Percentiles rank a stretch among this genome's conserved stretches.
Conservation (phyloP, 2,888 invertebrate genomes). For the Pterostichus madidus region DNA sequence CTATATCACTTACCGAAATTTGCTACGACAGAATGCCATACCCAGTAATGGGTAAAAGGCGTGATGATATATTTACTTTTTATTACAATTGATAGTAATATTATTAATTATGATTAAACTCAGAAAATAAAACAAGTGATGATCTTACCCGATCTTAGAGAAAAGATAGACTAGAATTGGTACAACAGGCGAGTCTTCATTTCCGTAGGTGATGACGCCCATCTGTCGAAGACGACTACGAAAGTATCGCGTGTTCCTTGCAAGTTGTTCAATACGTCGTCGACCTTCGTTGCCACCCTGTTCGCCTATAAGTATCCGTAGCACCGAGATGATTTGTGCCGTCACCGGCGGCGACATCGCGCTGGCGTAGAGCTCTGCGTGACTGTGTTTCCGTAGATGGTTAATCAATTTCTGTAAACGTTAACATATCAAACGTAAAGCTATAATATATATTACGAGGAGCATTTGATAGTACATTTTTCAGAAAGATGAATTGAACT, state of each 20-base stretch:
- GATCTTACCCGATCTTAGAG: conserved; percentile 92
- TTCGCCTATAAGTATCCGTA: conserved; percentile 91
- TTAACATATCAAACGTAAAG: background rate
- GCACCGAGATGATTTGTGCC: conserved; percentile 93
- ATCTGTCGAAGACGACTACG: conserved; percentile 88
- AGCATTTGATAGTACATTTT: no score
- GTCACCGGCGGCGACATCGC: conserved; percentile 94
- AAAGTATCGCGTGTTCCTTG: conserved; percentile 91
- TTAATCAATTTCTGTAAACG: conserved; percentile 83
- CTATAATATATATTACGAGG: no score
- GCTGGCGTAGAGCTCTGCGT: conserved; percentile 91
- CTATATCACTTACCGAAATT: no score
- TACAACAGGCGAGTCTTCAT: conserved; percentile 97
- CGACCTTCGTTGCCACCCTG: conserved; percentile 87
- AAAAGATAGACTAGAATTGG: conserved; percentile 97
- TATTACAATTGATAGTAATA: no score
- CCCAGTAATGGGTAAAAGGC: no score
- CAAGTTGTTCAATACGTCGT: conserved; percentile 84
- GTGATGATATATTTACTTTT: no score
- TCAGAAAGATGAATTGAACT: no score
- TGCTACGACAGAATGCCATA: no score
- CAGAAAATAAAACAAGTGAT: no score
- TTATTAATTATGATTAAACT: no score
- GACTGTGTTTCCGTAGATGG: conserved; percentile 88
- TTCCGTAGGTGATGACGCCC: conserved; percentile 95